phyloP scores from a whole-genome alignment of 1,140 invertebrate species.

The Ladona fulva region DNA sequence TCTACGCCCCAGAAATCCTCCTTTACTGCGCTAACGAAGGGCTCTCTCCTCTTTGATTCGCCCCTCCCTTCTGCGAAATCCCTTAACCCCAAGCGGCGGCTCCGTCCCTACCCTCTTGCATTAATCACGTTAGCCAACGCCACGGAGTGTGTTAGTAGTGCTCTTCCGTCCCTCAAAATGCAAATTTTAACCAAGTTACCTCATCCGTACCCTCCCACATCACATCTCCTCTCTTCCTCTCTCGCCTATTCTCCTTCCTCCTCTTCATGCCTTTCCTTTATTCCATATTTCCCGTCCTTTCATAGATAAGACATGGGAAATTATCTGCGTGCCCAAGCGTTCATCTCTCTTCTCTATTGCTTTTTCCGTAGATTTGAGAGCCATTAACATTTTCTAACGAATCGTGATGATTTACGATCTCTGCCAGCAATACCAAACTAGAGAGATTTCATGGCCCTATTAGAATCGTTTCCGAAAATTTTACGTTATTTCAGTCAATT shows the following conservation, averaged over 20 bases:
- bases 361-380: not conserved
- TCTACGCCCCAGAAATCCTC: no score
- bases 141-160: not conserved
- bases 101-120: not conserved
- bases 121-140: slow-evolving; percentile 4
- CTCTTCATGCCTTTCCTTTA: not conserved
- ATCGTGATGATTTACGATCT: no score
- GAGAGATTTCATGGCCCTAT: no score
- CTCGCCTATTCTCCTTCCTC: not conserved
- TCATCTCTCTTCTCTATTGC: not conserved
- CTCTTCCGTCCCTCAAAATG: slow-evolving; percentile 3
- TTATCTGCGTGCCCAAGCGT: not conserved
- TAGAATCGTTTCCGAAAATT: no score
- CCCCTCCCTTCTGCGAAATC: not conserved
- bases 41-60: not conserved
- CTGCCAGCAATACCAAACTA: no score
- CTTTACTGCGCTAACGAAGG: no score
- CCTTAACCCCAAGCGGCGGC: not conserved
- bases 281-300: not conserved
- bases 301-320: not conserved
- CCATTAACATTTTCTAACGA: no score
- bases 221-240: not conserved
- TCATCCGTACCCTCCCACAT: not conserved
- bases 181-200: slow-evolving; percentile 5
- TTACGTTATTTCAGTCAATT: no score